phyloP scores from a whole-genome alignment of 2,888 invertebrate genomes.

The Drosophila colorata region DNA sequence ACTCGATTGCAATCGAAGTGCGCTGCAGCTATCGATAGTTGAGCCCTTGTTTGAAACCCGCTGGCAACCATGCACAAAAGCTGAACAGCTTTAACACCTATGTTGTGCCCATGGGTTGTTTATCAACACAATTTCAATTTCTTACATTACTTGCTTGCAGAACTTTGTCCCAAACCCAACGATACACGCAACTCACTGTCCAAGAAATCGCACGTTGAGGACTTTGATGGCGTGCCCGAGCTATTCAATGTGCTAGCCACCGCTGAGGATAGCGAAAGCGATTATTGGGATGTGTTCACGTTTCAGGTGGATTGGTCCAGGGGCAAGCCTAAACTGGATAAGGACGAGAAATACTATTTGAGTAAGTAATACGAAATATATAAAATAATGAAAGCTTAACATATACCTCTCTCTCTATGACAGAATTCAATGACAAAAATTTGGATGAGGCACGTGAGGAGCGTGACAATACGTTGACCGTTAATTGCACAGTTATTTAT shows the following conservation, averaged over 20 bases:
- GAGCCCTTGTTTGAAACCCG: slow-evolving; percentile 66
- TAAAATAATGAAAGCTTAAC: neutral
- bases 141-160: slow-evolving; percentile 86
- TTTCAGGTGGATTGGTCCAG: slow-evolving; percentile 89
- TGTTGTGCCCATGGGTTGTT: neutral
- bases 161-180: slow-evolving; percentile 95
- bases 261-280: slow-evolving; percentile 87
- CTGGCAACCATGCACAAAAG: slow-evolving; percentile 23
- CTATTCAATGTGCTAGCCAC: slow-evolving; percentile 91
- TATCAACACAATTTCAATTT: neutral
- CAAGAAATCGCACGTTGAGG: slow-evolving; percentile 94
- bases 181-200: slow-evolving; percentile 90
- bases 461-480: slow-evolving; percentile 87
- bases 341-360: slow-evolving; percentile 90
- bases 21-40: slow-evolving; percentile 62
- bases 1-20: neutral
- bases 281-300: slow-evolving; percentile 93
- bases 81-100: slow-evolving; percentile 34
- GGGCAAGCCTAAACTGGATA: slow-evolving; percentile 88
- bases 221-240: slow-evolving; percentile 92
- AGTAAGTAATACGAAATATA: slow-evolving; percentile 86
- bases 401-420: slow-evolving; percentile 45
- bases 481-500: slow-evolving; percentile 96
- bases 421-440: slow-evolving; percentile 90
- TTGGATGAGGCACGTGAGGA: slow-evolving; percentile 85